A percentile compares a stretch with the other conserved stretches of the same genome.
These are phyloP conservation scores for Protonibea diacanthus DNA, from an alignment of 2,797 vertebrate genomes.

Conservation along the genomic window DNA sequence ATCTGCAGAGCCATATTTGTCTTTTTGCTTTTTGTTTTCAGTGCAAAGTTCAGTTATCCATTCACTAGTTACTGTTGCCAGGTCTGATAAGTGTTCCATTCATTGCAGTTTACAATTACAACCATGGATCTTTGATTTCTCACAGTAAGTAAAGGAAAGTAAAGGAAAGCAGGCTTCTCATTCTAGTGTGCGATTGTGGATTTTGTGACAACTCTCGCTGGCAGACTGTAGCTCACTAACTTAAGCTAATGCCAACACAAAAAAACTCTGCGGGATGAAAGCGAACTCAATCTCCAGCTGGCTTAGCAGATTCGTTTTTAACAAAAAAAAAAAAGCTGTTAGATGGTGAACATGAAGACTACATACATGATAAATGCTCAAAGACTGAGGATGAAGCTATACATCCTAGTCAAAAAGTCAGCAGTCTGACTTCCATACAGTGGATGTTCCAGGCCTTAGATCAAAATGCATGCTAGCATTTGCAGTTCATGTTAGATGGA, in stretches of 20 bases:
- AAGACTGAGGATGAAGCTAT: no score
- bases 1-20: neutral
- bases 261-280: neutral
- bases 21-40: no score
- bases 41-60: no score
- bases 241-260: neutral
- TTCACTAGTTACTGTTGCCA: no score
- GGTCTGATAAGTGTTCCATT: neutral
- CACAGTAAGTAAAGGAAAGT: no score
- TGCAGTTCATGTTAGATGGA: no score
- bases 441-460: no score
- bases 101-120: neutral
- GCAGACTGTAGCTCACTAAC: neutral
- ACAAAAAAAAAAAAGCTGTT: neutral
- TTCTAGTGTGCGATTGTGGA: neutral
- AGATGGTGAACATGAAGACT: neutral
- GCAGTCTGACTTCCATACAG: no score
- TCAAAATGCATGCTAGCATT: no score
- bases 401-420: neutral
- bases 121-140: neutral
- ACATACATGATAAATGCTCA: neutral
- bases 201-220: neutral
- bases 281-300: neutral
- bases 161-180: neutral
- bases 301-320: neutral